Evolutionary conservation across 2,797 vertebrate genomes (phyloP).

Genomic region (Microcaecilia unicolor): DNA sequence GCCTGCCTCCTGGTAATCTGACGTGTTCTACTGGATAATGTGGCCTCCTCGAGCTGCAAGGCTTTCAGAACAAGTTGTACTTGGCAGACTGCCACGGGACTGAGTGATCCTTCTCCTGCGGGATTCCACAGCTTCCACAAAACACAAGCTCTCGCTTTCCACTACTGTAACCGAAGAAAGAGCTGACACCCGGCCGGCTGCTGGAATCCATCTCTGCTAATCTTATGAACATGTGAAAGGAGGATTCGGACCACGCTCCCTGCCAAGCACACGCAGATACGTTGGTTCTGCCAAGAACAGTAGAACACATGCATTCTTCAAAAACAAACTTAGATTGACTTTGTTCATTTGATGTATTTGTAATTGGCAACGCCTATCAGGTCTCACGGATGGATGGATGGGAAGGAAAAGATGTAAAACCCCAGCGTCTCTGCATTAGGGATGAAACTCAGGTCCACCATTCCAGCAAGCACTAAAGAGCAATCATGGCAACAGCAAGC

Average conservation of each 20-base stretch:
- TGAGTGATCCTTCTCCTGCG: constrained; percentile 34
- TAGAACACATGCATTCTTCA: not conserved
- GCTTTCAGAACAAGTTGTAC: constrained; percentile 43
- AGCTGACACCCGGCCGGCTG: constrained; percentile 24
- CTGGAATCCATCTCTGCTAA: constrained; percentile 32
- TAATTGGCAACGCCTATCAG: not conserved
- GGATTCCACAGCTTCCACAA: constrained; percentile 43
- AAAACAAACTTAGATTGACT: not conserved
- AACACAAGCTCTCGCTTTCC: constrained; percentile 40
- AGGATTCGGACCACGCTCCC: constrained; percentile 3
- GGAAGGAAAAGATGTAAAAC: not conserved
- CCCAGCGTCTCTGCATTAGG: not conserved
- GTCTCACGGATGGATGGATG: constrained; percentile 6
- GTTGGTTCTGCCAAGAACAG: too few relatives aligned
- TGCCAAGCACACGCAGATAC: not conserved
- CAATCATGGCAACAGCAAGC: too few relatives aligned
- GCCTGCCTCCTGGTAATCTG: constrained; percentile 17
- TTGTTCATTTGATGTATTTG: not conserved
- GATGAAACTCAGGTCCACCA: too few relatives aligned
- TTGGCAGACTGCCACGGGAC: constrained; percentile 27
- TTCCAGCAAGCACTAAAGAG: too few relatives aligned
- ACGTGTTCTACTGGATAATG: constrained; percentile 31
- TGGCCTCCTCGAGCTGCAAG: constrained; percentile 23
- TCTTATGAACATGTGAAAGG: too few relatives aligned
- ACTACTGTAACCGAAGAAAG: constrained; percentile 36